Evolutionary conservation across 2,888 invertebrate species (phyloP).

Genomic region (Leptopilina drosophilae): DNA sequence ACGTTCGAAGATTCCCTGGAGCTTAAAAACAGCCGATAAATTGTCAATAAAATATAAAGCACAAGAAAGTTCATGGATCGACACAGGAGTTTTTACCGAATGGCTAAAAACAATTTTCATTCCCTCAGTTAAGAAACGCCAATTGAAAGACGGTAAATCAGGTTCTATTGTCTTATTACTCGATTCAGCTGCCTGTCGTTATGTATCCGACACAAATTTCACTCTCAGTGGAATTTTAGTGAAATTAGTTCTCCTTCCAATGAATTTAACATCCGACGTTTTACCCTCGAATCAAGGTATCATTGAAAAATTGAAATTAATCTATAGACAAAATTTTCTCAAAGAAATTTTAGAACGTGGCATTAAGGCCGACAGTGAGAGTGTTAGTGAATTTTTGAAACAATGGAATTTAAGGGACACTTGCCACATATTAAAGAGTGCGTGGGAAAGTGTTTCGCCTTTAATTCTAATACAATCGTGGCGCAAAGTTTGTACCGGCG

Average conservation of each 20-base stretch:
- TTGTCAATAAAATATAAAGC: neutral
- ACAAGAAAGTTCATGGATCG: neutral
- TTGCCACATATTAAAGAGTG: neutral
- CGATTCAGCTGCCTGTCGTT: neutral
- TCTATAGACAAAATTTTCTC: neutral
- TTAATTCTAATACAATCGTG: neutral
- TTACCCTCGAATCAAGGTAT: neutral
- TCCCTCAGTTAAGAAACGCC: neutral
- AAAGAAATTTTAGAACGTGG: neutral
- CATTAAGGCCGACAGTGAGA: neutral
- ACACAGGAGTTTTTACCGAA: neutral
- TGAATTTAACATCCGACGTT: neutral
- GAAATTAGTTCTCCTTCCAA: neutral
- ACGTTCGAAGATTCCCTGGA: neutral
- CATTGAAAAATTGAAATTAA: neutral
- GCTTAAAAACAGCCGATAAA: neutral
- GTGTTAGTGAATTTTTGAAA: neutral
- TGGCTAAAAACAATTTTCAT: neutral
- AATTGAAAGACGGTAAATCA: neutral
- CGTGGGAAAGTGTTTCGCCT: neutral
- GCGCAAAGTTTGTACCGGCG: neutral
- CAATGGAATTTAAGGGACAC: conserved; percentile 1
- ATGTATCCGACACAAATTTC: neutral
- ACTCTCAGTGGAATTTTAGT: neutral
- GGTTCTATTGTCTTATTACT: neutral